Conservation (phyloP, 2,888 invertebrate genomes). For the Parnassius apollo region DNA sequence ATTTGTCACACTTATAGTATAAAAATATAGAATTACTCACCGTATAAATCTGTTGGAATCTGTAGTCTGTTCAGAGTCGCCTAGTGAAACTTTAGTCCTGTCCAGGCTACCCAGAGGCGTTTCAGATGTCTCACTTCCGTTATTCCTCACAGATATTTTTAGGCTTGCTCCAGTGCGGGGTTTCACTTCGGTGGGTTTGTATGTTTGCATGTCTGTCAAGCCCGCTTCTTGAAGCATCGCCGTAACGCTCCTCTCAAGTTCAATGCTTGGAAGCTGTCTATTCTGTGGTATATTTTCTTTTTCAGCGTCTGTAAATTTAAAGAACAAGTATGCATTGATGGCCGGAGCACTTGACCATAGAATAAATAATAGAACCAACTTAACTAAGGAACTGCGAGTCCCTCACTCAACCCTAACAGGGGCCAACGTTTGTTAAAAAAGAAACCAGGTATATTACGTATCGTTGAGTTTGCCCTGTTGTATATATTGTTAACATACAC, state of each 20-base stretch:
- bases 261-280: slow-evolving; percentile 27
- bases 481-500: no score
- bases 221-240: slow-evolving; percentile 55
- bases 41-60: slow-evolving; percentile 59
- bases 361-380: no score
- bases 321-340: no score
- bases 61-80: slow-evolving; percentile 60
- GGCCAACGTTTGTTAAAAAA: no score
- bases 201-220: slow-evolving; percentile 44
- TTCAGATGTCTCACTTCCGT: slow-evolving; percentile 49
- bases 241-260: slow-evolving; percentile 37
- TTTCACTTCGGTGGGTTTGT: not conserved
- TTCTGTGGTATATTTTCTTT: slow-evolving; percentile 57
- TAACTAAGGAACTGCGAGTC: no score
- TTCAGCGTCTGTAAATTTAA: slow-evolving; percentile 37
- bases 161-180: slow-evolving; percentile 14
- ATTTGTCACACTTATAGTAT: not conserved
- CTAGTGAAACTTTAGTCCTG: slow-evolving; percentile 67
- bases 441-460: no score
- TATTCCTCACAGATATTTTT: slow-evolving; percentile 23
- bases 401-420: no score
- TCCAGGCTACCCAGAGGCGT: slow-evolving; percentile 67
- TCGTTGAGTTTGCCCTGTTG: no score
- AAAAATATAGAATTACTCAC: slow-evolving; percentile 36
- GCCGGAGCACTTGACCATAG: no score